phyloP scores from a whole-genome alignment of 2,113 vertebrate genomes.

The Rhinichthys klamathensis region DNA sequence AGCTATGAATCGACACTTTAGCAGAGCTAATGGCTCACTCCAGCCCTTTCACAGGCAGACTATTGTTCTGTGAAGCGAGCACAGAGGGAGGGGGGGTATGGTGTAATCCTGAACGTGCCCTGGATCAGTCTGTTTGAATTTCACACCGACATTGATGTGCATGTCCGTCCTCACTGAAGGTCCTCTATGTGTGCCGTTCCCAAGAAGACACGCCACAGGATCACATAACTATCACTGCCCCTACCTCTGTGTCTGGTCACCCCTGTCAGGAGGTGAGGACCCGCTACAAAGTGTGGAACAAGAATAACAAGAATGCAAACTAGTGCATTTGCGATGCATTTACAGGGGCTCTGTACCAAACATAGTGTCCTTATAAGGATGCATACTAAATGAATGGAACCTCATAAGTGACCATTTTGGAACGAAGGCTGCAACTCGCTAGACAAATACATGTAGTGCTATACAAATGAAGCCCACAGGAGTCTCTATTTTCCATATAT shows the following conservation, averaged over 20 bases:
- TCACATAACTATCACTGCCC: slow-evolving; percentile 55
- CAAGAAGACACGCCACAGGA: slow-evolving; percentile 62
- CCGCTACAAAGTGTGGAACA: background rate
- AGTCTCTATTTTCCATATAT: background rate
- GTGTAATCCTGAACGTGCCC: slow-evolving; percentile 83
- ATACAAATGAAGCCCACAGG: background rate
- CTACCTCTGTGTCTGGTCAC: slow-evolving; percentile 41
- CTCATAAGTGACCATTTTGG: background rate
- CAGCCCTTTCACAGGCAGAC: slow-evolving; percentile 77
- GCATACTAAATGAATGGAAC: background rate
- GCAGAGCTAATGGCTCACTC: slow-evolving; percentile 78
- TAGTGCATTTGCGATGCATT: background rate
- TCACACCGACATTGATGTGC: slow-evolving; percentile 74
- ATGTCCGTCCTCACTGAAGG: slow-evolving; percentile 66
- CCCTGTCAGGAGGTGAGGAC: background rate
- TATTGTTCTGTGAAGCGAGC: slow-evolving; percentile 74
- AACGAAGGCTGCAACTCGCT: background rate
- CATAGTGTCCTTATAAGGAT: background rate
- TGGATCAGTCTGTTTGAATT: slow-evolving; percentile 84
- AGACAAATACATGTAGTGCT: background rate
- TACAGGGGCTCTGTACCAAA: background rate
- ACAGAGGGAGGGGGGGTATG: slow-evolving; percentile 69
- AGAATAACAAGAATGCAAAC: slow-evolving; percentile 2
- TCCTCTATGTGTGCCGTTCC: slow-evolving; percentile 68
- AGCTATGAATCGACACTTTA: slow-evolving; percentile 74